A percentile compares a stretch with the other conserved stretches of the same genome.
These are phyloP conservation scores for Hydrophis major DNA, from an alignment of 2,797 vertebrate species.

Conservation along the genomic window DNA sequence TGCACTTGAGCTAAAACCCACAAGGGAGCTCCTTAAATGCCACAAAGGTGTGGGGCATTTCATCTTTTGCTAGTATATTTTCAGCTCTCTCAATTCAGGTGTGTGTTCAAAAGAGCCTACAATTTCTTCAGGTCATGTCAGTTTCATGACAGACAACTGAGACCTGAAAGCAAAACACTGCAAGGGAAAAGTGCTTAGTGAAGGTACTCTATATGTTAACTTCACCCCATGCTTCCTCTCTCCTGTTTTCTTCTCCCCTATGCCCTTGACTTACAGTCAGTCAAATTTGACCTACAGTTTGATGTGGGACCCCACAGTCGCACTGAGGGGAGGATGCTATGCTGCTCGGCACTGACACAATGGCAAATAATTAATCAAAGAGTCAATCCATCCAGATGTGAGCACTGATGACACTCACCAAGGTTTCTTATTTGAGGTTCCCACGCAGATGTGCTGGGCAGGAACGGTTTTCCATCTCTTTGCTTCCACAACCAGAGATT, in stretches of 20 bases:
- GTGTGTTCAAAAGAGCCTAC: neutral
- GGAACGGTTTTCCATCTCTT: conserved; percentile 85
- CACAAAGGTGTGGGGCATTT: neutral
- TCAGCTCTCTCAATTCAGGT: neutral
- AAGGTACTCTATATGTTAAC: too few relatives aligned
- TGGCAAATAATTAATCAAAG: neutral
- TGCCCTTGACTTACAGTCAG: neutral
- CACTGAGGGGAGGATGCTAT: neutral
- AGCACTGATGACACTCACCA: conserved; percentile 72
- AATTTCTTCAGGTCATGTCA: neutral
- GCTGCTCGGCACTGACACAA: neutral
- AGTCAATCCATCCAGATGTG: neutral
- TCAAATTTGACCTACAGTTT: neutral
- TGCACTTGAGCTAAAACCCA: neutral
- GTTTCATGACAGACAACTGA: too few relatives aligned
- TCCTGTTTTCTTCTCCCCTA: neutral
- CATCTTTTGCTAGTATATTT: neutral
- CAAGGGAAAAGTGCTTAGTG: neutral
- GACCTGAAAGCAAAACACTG: neutral
- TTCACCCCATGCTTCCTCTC: neutral
- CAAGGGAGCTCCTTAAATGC: neutral
- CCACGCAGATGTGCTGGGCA: conserved; percentile 80
- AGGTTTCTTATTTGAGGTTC: conserved; percentile 72
- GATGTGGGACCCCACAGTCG: neutral
- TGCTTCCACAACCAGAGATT: conserved; percentile 86